Evolutionary conservation across 2,113 vertebrate genomes (phyloP).

Genomic region (Xiphorhynchus elegans): DNA sequence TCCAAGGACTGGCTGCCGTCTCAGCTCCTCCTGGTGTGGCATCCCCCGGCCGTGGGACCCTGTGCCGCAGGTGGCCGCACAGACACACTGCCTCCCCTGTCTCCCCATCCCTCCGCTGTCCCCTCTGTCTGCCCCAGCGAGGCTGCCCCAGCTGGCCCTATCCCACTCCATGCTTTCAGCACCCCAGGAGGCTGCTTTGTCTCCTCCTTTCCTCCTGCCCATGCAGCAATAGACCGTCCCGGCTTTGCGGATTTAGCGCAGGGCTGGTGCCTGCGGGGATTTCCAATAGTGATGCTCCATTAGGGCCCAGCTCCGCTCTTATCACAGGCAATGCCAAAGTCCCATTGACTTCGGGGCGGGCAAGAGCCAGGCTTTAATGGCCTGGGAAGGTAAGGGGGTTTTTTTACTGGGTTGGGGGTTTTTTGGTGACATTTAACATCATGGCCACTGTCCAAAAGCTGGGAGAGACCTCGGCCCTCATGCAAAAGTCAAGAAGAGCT

Average conservation of each 20-base stretch:
- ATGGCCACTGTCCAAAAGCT: neutral
- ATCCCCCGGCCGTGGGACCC: too few relatives aligned
- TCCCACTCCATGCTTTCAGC: fast-evolving
- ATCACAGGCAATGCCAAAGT: neutral
- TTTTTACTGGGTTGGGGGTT: neutral
- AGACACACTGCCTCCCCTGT: fast-evolving
- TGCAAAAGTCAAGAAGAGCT: neutral
- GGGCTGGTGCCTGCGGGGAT: neutral
- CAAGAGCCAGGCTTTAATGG: constrained; percentile 14
- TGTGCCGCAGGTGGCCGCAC: fast-evolving
- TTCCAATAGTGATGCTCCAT: constrained; percentile 45
- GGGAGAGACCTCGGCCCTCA: neutral
- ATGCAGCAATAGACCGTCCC: neutral
- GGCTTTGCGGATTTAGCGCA: neutral
- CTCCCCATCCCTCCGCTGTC: neutral
- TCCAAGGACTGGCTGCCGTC: neutral
- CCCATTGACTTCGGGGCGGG: neutral
- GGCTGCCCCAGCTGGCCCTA: neutral
- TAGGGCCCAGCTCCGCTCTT: constrained; percentile 27
- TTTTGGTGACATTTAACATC: neutral
- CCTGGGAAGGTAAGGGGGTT: neutral
- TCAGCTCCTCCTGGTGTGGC: neutral
- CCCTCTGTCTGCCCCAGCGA: neutral
- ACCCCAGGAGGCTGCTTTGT: neutral
- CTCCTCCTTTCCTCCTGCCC: neutral